A percentile compares a stretch with the other conserved stretches of the same genome.
phyloP scores from a whole-genome alignment of 2,113 vertebrate genomes.

The Bambusicola thoracicus region DNA sequence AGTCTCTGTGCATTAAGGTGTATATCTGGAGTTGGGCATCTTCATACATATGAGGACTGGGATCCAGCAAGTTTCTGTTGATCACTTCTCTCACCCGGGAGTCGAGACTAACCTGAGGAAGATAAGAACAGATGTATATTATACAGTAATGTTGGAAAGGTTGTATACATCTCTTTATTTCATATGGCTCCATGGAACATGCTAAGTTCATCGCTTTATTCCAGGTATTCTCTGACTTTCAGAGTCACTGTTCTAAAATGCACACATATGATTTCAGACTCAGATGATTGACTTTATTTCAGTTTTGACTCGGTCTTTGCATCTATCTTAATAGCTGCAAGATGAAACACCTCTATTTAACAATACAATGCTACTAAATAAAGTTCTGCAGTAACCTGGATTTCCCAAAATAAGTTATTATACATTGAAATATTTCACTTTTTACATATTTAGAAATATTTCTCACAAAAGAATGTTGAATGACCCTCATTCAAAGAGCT shows the following conservation, averaged over 20 bases:
- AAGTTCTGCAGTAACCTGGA: neutral
- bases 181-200: neutral
- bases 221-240: neutral
- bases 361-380: neutral
- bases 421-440: neutral
- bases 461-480: neutral
- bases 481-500: neutral
- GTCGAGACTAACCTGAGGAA: constrained; percentile 86
- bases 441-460: neutral
- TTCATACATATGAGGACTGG: constrained; percentile 86
- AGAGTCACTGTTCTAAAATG: neutral
- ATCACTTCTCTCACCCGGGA: constrained; percentile 88
- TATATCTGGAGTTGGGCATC: constrained; percentile 88
- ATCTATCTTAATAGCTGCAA: neutral
- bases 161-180: neutral
- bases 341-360: neutral
- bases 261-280: neutral
- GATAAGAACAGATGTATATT: constrained; percentile 49
- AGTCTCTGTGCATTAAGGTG: constrained; percentile 89
- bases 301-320: neutral
- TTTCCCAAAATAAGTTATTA: neutral
- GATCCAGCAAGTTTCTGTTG: constrained; percentile 85
- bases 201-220: neutral
- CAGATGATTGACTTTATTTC: neutral
- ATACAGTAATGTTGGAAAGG: neutral